Base-by-base conservation (phyloP, 1,140 invertebrate species). In the Philaenus spumarius region DNA sequence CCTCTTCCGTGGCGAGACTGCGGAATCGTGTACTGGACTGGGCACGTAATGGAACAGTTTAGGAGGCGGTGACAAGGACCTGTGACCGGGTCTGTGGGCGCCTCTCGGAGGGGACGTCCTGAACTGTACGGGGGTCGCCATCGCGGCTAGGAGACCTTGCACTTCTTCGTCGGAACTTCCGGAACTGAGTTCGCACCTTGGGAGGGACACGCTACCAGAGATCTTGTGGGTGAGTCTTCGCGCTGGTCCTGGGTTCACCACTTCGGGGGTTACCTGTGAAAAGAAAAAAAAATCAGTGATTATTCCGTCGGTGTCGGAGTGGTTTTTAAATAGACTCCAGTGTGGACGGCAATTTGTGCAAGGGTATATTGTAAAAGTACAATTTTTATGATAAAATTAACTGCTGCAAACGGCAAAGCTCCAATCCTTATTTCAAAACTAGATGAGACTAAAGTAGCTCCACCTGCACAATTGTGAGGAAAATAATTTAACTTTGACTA, bases 61-160 rank as follows among this genome's bases (percentile, higher is more conserved):
- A 58, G 86, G 79, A 22, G 85, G 85, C 48, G 86, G 85, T 64
- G 83, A 84, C 53, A 80, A 76, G 56, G 83, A 83, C 63, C 80
- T 78, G 63, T 75, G 60, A 40, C 37, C 37, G 51, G 59, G 53
- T 46, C 60, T 65, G 65, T 62, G 66, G 62, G 72, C 70, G 64
- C 58, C 68, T 68, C 64, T 42, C n/a, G 91, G 92, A 60, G 92
- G 91, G 63, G 89, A 92, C 62, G 90, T 89, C 68, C 90, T 82
- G 76, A 94, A 93, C 73, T 90, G 82, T 58, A 94, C 86, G 60
- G 92, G 92, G 30, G 86, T 82, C 56, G 84, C 80, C 69, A 79
- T 73, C 30, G 71, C 67, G 68, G 70, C 74, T 61, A 61, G 71
- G 24, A 85, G 74, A 63, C 84, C 82, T 69, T 81, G 77, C 55